These are phyloP conservation scores for Bursaphelenchus okinawaensis DNA, from an alignment of 2,888 invertebrate genomes.

Conservation along the genomic window DNA sequence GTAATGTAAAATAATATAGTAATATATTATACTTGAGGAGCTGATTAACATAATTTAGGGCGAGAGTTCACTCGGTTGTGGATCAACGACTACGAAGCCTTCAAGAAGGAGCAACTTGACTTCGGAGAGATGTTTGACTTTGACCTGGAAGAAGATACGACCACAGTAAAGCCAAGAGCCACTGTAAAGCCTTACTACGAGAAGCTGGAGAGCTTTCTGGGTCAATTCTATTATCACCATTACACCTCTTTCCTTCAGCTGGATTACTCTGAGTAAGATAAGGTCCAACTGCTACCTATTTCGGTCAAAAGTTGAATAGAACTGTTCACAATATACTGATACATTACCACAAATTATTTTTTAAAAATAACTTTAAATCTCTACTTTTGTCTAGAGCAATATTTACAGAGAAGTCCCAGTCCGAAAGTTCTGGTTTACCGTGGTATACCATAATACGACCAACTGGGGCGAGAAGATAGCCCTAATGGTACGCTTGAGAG, in stretches of 20 bases:
- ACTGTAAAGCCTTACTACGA: slow-evolving; percentile 25
- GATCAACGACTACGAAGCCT: slow-evolving; percentile 48
- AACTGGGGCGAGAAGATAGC: slow-evolving; percentile 49
- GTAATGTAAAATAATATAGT: too few relatives aligned
- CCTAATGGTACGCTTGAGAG: slow-evolving; percentile 49
- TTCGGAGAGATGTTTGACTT: slow-evolving; percentile 36
- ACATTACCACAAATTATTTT: background rate
- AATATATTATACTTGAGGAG: too few relatives aligned
- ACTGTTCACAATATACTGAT: background rate
- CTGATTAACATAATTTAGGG: too few relatives aligned
- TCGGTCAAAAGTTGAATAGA: background rate
- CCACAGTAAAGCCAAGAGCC: background rate
- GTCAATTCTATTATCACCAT: slow-evolving; percentile 42
- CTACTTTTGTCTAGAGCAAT: too few relatives aligned
- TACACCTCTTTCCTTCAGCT: slow-evolving; percentile 37
- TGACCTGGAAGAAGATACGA: slow-evolving; percentile 22
- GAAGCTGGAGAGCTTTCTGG: slow-evolving; percentile 38
- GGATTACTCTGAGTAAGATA: slow-evolving; percentile 15
- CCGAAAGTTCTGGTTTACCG: slow-evolving; percentile 39
- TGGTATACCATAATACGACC: slow-evolving; percentile 44
- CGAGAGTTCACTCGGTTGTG: slow-evolving; percentile 44
- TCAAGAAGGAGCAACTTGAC: slow-evolving; percentile 11
- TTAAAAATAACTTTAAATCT: background rate
- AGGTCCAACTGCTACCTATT: background rate
- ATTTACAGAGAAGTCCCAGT: slow-evolving; percentile 35